Evolutionary conservation across 1,140 invertebrate genomes (phyloP), one percentile per base, ranked within the genome.

Genomic region (Drosophila auraria): DNA sequence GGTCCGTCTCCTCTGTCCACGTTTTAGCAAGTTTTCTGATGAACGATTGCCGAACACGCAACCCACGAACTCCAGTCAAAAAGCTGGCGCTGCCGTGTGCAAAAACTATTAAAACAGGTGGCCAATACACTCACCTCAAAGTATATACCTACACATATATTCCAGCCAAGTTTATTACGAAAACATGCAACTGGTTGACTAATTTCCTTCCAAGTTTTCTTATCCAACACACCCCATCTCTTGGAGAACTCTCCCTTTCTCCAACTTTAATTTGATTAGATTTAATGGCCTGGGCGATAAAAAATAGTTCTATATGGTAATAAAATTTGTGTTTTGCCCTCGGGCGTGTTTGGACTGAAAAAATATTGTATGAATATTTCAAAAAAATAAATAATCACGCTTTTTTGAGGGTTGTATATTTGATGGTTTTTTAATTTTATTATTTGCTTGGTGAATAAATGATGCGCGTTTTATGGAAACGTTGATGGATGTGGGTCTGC

Each of bases 271-370:
- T 61, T 74, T 73, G 47, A 74, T 77, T 77, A 56, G 62, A 65
- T 77, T 77, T 62, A 40, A 78, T 60, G 57, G 56, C 57, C 33
- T 40, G 6, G 61, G 59, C 81, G 81, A 83, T 80, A 81, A 87
- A 87, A 82, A 79, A 82, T 87, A 83, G 83, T 87, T 87, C 80
- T 87, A 87, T 87, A 87, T 89, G 83, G 77, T 87, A 87, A 87
- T 87, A 89, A 87, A 89, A 74, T 42, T 36, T 61, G 23, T 78
- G 54, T 65, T 57, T 45, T 50, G 53, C 59, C 64, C 45, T 38
- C 50, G 30, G 66, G 66, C 38, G 65, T 54, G 47, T 56, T 60
- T 74, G 5, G 23, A n/a, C 20, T 64, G 49, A 8, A 58, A 38
- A 62, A 23, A 38, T n/a, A 40, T 56, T 8, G 12, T 20, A 53